phyloP scores from a whole-genome alignment of 2,888 invertebrate species.

The Neria commutata region DNA sequence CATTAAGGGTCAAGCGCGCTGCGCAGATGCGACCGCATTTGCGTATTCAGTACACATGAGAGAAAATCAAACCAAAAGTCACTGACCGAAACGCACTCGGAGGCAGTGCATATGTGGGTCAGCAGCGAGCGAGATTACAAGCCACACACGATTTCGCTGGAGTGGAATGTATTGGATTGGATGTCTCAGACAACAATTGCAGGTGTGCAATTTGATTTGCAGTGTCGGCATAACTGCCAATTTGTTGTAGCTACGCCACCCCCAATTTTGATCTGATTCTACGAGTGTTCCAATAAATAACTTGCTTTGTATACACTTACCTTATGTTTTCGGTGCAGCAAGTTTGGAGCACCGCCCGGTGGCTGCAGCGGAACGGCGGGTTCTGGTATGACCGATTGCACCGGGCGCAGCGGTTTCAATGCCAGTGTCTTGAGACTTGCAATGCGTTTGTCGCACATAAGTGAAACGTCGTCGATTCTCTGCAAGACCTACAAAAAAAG shows the following conservation, averaged over 20 bases:
- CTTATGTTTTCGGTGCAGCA: slow-evolving; percentile 56
- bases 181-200: no score
- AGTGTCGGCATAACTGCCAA: no score
- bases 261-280: no score
- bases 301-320: slow-evolving; percentile 43
- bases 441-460: slow-evolving; percentile 89
- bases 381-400: slow-evolving; percentile 82
- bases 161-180: no score
- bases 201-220: no score
- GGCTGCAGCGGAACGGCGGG: slow-evolving; percentile 67
- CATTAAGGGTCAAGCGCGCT: no score
- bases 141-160: slow-evolving; percentile 15
- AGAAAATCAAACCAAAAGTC: no score
- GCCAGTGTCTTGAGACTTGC: slow-evolving; percentile 74
- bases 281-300: no score
- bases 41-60: no score
- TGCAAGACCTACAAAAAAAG: slow-evolving; percentile 82
- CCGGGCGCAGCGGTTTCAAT: slow-evolving; percentile 74
- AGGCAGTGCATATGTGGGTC: neutral
- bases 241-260: no score
- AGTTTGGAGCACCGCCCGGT: slow-evolving; percentile 66
- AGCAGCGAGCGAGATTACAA: slow-evolving; percentile 1
- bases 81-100: neutral
- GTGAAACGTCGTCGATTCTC: slow-evolving; percentile 90
- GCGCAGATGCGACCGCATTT: no score